phyloP scores from a whole-genome alignment of 1,140 invertebrate genomes.

The Drosophila insularis region DNA sequence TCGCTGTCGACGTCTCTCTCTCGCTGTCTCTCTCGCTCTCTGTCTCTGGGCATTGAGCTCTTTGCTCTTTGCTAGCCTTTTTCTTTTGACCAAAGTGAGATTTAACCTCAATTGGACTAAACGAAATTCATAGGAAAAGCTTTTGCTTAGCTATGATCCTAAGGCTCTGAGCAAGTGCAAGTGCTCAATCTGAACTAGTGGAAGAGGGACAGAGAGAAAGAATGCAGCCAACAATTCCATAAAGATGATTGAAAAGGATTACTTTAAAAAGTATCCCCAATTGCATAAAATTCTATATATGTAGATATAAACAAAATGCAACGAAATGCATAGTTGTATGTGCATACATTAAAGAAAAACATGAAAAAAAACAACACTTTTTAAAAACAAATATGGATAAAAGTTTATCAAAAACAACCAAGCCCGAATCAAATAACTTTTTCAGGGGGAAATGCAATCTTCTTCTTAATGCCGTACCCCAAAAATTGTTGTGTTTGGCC shows the following conservation, averaged over 20 bases:
- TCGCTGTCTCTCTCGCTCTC: background rate
- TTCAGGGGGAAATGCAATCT: background rate
- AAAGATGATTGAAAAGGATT: constrained; percentile 2
- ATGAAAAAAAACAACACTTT: background rate
- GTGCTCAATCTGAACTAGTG: background rate
- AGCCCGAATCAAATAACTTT: background rate
- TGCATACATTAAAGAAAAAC: background rate
- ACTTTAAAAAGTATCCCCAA: background rate
- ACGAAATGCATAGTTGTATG: background rate
- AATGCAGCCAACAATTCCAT: background rate
- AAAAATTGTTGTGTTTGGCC: background rate
- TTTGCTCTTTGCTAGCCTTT: background rate
- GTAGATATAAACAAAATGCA: no score
- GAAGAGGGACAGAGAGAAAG: background rate
- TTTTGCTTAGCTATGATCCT: background rate
- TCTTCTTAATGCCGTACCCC: background rate
- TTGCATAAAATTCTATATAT: background rate
- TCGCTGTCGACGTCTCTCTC: background rate
- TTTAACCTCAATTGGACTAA: constrained; percentile 11
- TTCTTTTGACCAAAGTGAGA: constrained; percentile 8
- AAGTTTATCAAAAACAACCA: background rate
- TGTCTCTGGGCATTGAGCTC: background rate
- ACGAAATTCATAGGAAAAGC: constrained; percentile 6
- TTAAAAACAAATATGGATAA: background rate
- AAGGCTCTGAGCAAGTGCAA: constrained; percentile 7